Evolutionary conservation across 2,888 invertebrate genomes (phyloP), one percentile per base, ranked within the genome.

Genomic region (Odontocerum albicorne): DNA sequence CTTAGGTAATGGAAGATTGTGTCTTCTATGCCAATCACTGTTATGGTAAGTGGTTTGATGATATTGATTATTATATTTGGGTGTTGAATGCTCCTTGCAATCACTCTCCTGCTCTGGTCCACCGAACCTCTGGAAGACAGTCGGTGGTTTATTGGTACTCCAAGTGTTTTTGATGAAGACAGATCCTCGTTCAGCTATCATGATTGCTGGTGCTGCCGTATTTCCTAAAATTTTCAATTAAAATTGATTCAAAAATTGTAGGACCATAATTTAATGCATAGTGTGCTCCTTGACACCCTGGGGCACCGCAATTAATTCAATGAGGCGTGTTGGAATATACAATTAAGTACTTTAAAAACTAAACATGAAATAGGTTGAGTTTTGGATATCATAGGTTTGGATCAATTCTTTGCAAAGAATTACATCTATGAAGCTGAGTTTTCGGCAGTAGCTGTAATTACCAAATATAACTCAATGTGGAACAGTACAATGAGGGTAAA

Each of bases 111-210:
- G 63, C 4, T 64, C 63, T 16, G 62, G 49, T 52, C 62, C 56
- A n/a, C 71, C 70, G 49, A 71, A 71, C 17, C 67, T 38, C 4
- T 13, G 6, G 4, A 51, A 65, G 15, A 46, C 40, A 4, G 39
- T 31, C 0, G 70, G 70, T 15, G 65, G 63, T 16, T 67, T 68
- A 62, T 69, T 71, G 2, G 65, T 68, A 1, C 69, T 65, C 68
- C 82, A 77, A 1, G 75, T 70, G 1, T 70, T 71, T 49, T 72
- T 71, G 42, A 83, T 69, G 64, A 81, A 81, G 55, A 77, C 74
- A 0, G 81, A 73, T 0, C 72, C 82, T 21, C 79, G 73, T 61
- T 83, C 83, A 1, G 76, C 83, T 63, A 83, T 75, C 83, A 83
- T 83, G 62, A 83, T 77, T 1, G 74, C 71, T 0, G 83, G 80